Evolutionary conservation across 2,797 vertebrate species (phyloP), one percentile per base, ranked within the genome.

Genomic region (Scleropages formosus): DNA sequence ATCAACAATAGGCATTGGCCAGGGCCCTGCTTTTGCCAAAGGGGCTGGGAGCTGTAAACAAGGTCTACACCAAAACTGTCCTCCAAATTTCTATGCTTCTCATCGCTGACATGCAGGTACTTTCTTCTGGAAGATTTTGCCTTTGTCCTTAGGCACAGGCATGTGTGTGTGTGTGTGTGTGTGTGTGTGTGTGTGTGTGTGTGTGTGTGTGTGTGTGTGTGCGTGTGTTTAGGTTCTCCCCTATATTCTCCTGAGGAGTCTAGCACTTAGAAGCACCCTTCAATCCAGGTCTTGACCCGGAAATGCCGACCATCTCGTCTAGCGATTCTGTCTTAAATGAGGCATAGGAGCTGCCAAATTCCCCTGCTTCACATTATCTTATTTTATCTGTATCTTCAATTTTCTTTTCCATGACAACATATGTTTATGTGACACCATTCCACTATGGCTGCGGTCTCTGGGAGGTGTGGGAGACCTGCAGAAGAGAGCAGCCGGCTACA

Each of bases 301-400:
- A 93, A 92, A 93, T 94, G 85, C 90, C 90, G 88, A 82, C 81
- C 84, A 84, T 85, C 81, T 82, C 82, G 24, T 88, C 92, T 91
- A 92, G 88, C 82, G 83, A 76, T 92, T 87, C 87, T 85, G 86
- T 88, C 88, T 85, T 92, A 92, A 93, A 93, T 94, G 92, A 92
- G 89, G 85, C 91, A 91, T 89, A 90, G 86, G 85, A 85, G 74
- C 78, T 67, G 74, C 86, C 86, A 78, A 81, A 84, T 84, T 81
- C 75, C 77, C 81, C 80, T 85, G 79, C 47, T 81, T 83, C 83
- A 24, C 39, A 53, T 18, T 89, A 90, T 92, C 89, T 87, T 77
- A 83, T 89, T 81, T 83, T 82, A 90, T 91, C 88, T 76, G 81
- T 77, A 73, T 79, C 83, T 80, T 78, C 79, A 84, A 88, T 86